Evolutionary conservation across 2,888 invertebrate species (phyloP), one percentile per base, ranked within the genome.

Genomic region (Steinernema carpocapsae): DNA sequence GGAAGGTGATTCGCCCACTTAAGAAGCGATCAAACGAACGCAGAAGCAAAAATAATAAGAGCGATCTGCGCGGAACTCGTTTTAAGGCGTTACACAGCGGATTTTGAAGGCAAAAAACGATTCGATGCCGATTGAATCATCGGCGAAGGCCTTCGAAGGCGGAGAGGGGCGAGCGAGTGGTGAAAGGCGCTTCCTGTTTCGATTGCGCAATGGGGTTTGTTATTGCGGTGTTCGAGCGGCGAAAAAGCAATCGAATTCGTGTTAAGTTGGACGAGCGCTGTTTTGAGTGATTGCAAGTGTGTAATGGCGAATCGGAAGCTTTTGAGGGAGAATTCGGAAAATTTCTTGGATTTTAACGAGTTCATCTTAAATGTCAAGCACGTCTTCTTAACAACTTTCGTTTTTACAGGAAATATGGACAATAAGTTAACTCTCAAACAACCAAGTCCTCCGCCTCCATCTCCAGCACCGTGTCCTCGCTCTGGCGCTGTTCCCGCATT

Each of bases 381-480:
- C 10, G 48, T 48, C 14, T n/a, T 19, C 19, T 3, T 48, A 48
- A 48, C 48, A 48, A 48, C 2, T 7, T 48, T 48, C 19, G 19
- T 48, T 64, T 32, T 17, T 32, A 32, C 64, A 64, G 4, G 32
- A 29, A 64, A 64, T 64, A n/a, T n/a, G n/a, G n/a, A 48, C 17
- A 64, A 64, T 64, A 64, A 64, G n/a, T 64, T 64, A 64, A 7
- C 10, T 29, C 37, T 64, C 64, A 64, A 7, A 76, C 71, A 29
- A 70, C 70, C n/a, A 73, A 71, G 29, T 72, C 76, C 43, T 73
- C 76, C 17, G 70, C 71, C 22, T 73, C 73, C 19, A 76, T 74
- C 45, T 76, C 76, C 22, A 76, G 52, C 51, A 76, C 74, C 14
- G 76, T 76, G 32, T 76, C 76, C 14, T 74, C 76, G 74, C 76